Evolutionary conservation across 2,797 vertebrate species (phyloP), one percentile per base, ranked within the genome.

Genomic region (Syngnathus rostellatus): DNA sequence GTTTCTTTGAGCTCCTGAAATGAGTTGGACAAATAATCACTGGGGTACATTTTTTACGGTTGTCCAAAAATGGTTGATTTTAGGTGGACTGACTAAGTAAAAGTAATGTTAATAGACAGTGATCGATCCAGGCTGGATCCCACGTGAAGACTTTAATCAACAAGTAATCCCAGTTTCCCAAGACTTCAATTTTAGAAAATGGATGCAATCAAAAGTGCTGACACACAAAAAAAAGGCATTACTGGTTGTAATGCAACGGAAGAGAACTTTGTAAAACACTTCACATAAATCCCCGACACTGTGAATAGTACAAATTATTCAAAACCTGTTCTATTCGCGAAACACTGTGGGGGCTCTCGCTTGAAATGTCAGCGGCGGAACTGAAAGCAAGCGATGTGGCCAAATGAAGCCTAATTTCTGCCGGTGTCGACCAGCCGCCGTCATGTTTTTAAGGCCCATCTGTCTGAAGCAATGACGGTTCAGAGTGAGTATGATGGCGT

Each of bases 1-100:
- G 97, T 98, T 48, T 98, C 95, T 90, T 98, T 98, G 67, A 99
- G 89, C 83, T 91, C 93, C 97, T 99, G 65, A 5, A 79, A 71
- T 7, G 40, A 74, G 70, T 69, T 5, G 59, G 16, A 78, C 48
- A 73, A 4, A 66, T 1, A 64, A 31, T 51, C 1, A 66, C 10
- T 25, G 2, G 43, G 31, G 31, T 31, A 31, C 31, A 0, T 50
- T 66, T 16, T 50, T 40, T 38, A 74, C 63, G 17, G 66, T 50
- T 43, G 48, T n/a, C 48, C 48, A 51, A n/a, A 21, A n/a, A n/a
- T n/a, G 19, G n/a, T 21, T 8, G 9, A 43, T 43, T 10, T 43
- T 43, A 43, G 41, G 41, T 43, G 31, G 31, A 31, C 31, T 31
- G 31, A 31, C 31, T 31, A 31, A 31, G 31, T 31, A 31, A 31